Conservation (phyloP, 2,888 invertebrate genomes). For the Dynastes tityus region DNA sequence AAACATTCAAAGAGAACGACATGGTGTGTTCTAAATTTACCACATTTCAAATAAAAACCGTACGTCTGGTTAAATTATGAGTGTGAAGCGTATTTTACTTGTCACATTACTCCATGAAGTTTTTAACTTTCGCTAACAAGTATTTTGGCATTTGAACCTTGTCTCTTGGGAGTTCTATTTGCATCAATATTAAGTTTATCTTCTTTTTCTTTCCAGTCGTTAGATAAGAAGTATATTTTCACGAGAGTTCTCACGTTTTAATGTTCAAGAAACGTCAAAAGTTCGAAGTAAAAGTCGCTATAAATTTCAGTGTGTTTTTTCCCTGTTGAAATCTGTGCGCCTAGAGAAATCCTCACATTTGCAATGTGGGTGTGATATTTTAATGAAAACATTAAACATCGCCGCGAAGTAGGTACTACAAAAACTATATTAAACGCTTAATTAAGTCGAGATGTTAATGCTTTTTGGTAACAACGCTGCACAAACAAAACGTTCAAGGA, state of each 20-base stretch:
- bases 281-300: no score
- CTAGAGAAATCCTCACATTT: no score
- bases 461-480: neutral
- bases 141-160: neutral
- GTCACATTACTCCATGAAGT: neutral
- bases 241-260: no score
- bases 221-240: no score
- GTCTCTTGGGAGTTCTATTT: neutral
- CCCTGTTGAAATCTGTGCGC: no score
- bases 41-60: neutral
- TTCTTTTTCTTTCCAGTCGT: neutral
- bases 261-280: no score
- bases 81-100: neutral
- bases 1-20: neutral
- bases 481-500: neutral
- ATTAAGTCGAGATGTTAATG: neutral
- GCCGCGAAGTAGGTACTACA: neutral
- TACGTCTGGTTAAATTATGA: neutral
- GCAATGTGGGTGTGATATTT: no score
- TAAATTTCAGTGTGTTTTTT: no score
- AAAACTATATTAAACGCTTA: conserved; percentile 6
- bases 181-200: neutral
- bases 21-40: neutral
- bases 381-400: no score
- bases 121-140: neutral